Conservation (phyloP, 2,888 invertebrate species). For the Eupelmus urozonus region DNA sequence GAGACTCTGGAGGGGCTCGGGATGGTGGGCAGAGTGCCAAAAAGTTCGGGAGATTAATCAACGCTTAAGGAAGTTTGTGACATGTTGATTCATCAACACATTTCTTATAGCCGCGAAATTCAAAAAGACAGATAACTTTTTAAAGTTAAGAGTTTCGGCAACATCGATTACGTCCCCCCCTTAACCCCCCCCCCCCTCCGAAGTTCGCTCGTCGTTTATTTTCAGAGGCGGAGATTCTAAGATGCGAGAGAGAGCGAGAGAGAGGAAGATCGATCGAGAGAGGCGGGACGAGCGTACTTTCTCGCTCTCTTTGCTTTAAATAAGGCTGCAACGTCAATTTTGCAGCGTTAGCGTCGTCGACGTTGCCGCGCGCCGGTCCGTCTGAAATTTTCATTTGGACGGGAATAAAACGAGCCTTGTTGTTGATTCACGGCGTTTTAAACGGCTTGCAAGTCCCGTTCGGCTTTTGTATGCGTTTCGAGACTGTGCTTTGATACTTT, state of each 20-base stretch:
- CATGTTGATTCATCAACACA: constrained; percentile 60
- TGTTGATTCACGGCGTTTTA: constrained; percentile 30
- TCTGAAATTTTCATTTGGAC: constrained; percentile 35
- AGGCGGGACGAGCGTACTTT: neutral
- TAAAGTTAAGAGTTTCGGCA: constrained; percentile 47
- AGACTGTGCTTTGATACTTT: too few relatives aligned
- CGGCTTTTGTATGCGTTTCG: too few relatives aligned
- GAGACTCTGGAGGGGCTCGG: neutral
- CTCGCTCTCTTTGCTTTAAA: constrained; percentile 9
- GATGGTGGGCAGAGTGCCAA: constrained; percentile 53
- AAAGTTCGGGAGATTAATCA: constrained; percentile 59
- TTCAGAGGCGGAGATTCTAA: constrained; percentile 12
- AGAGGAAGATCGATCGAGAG: neutral
- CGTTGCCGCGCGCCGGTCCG: neutral
- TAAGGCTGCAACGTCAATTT: constrained; percentile 41
- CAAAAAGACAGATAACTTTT: constrained; percentile 57
- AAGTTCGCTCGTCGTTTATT: constrained; percentile 49
- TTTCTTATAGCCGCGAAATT: constrained; percentile 53
- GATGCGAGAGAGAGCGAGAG: neutral
- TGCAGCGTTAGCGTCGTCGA: constrained; percentile 32
- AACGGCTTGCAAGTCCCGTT: neutral
- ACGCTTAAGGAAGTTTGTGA: constrained; percentile 58
- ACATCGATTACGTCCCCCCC: constrained; percentile 50
- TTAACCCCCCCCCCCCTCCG: neutral
- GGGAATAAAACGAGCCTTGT: constrained; percentile 3